Conservation (phyloP, 2,113 vertebrate genomes). For the Varanus komodoensis region DNA sequence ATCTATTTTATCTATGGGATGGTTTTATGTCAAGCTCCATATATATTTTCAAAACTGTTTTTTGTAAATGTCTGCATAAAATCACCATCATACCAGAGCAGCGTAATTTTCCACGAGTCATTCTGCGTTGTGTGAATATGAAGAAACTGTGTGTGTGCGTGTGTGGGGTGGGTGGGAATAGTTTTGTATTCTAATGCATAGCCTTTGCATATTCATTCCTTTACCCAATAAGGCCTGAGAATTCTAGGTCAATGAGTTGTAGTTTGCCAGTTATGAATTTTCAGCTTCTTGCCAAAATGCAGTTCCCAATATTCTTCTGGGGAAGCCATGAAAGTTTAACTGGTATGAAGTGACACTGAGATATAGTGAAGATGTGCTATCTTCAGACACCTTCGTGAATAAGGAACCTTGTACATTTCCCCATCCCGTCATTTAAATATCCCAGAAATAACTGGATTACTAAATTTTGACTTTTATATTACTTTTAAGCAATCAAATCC, state of each 20-base stretch:
- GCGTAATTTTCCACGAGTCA: no score
- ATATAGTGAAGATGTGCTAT: neutral
- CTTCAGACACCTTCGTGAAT: no score
- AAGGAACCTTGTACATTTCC: neutral
- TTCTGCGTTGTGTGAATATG: neutral
- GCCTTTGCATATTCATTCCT: neutral
- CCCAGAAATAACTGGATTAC: neutral
- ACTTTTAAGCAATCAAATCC: neutral
- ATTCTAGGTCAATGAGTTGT: neutral
- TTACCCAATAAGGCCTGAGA: neutral
- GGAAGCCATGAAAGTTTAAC: neutral
- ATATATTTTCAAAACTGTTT: neutral
- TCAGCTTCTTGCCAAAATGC: neutral
- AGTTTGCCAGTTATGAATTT: neutral
- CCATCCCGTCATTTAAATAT: neutral
- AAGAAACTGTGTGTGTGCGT: neutral
- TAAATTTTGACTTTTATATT: neutral
- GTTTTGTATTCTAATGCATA: neutral
- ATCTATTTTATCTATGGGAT: neutral
- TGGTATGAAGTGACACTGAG: neutral
- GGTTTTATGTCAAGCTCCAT: neutral
- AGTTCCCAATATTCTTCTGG: neutral
- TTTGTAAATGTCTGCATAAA: neutral
- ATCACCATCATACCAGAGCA: neutral
- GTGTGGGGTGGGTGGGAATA: neutral